These are phyloP conservation scores for Phalloptychus januarius DNA, from an alignment of 2,797 vertebrate species.

Conservation along the genomic window DNA sequence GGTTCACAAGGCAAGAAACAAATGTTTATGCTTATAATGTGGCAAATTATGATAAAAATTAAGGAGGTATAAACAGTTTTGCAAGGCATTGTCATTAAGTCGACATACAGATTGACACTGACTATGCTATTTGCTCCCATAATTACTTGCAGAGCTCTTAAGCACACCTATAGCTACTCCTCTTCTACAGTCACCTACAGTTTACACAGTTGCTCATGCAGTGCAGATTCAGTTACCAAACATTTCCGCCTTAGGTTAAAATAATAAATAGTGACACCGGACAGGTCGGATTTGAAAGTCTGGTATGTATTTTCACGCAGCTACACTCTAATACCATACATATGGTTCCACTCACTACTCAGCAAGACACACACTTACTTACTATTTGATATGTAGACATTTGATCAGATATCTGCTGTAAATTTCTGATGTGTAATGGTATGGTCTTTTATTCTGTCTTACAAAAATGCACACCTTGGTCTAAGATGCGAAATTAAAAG, in stretches of 20 bases:
- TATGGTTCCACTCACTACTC: constrained; percentile 68
- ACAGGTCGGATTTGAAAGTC: constrained; percentile 59
- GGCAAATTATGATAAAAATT: background rate
- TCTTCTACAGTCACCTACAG: constrained; percentile 38
- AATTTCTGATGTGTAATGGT: background rate
- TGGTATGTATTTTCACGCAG: constrained; percentile 70
- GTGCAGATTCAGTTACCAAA: constrained; percentile 66
- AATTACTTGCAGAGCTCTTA: constrained; percentile 42
- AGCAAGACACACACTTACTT: constrained; percentile 48
- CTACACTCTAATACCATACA: constrained; percentile 62
- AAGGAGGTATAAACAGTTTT: background rate
- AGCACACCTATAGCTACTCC: constrained; percentile 36
- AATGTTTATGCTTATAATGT: background rate
- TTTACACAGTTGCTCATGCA: constrained; percentile 35
- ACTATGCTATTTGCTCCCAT: background rate
- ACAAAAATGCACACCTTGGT: background rate
- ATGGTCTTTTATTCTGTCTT: background rate
- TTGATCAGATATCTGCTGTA: constrained; percentile 49
- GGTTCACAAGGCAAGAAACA: background rate
- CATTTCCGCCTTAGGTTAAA: constrained; percentile 66
- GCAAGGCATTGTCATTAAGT: background rate
- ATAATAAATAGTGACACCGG: constrained; percentile 69
- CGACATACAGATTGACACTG: background rate
- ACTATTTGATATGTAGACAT: constrained; percentile 59
- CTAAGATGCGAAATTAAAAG: background rate